Percentiles rank a stretch among this genome's conserved stretches.
These are phyloP conservation scores for Trachythela sp. DNA, from an alignment of 64 coral and sea anemone genomes.

Conservation along the genomic window DNA sequence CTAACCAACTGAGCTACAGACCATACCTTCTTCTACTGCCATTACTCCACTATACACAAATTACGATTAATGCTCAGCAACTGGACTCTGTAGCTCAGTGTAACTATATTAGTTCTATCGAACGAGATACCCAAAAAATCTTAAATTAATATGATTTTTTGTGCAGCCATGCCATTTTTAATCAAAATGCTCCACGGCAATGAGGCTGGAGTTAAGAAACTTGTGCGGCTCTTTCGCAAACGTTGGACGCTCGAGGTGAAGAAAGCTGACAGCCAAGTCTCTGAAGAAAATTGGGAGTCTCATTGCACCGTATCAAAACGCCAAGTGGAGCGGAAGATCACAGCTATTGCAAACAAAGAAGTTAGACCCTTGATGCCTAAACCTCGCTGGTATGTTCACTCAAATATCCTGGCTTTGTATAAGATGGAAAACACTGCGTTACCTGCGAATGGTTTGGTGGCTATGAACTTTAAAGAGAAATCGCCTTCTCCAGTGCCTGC, in stretches of 20 bases:
- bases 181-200: background rate
- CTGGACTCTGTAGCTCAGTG: too few relatives aligned
- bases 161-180: slow-evolving; percentile 7
- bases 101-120: too few relatives aligned
- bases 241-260: background rate
- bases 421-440: background rate
- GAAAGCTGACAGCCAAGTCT: background rate
- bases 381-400: background rate
- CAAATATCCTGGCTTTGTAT: background rate
- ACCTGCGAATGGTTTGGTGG: background rate
- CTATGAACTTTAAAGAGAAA: background rate
- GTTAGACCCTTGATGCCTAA: background rate
- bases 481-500: background rate
- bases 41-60: too few relatives aligned
- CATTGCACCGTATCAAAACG: slow-evolving; percentile 12
- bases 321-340: background rate
- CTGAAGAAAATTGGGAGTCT: background rate
- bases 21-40: too few relatives aligned
- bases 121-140: too few relatives aligned
- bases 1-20: too few relatives aligned
- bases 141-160: background rate
- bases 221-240: background rate
- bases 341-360: background rate
- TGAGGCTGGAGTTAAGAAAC: background rate
- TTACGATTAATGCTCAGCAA: too few relatives aligned